phyloP scores from a whole-genome alignment of 2,113 vertebrate genomes.

The Stegastes partitus region DNA sequence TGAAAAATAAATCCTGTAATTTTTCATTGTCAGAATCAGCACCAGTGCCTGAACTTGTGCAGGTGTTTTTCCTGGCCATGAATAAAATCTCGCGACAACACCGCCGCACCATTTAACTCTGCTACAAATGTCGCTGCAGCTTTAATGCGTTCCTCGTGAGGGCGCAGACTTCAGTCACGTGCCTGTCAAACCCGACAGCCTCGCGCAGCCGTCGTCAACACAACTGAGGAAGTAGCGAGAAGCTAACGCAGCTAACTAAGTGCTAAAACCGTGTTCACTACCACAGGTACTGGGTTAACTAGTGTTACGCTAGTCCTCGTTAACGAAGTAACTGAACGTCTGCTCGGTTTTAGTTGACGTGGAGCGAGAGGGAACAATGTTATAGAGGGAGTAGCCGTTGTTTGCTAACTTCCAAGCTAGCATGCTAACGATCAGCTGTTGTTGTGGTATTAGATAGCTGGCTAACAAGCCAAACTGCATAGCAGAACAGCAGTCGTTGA shows the following conservation, averaged over 20 bases:
- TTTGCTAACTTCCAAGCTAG: slow-evolving; percentile 64
- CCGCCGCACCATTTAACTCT: too few relatives aligned
- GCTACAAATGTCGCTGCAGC: slow-evolving; percentile 20
- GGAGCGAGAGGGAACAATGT: slow-evolving; percentile 10
- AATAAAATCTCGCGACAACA: too few relatives aligned
- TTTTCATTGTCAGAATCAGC: too few relatives aligned
- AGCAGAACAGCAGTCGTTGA: background rate
- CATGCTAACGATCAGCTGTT: slow-evolving; percentile 70
- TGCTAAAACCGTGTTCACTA: background rate
- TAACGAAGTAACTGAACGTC: background rate
- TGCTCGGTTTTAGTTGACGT: background rate
- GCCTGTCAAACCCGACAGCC: slow-evolving; percentile 66
- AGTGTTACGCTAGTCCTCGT: background rate
- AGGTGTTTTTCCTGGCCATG: too few relatives aligned
- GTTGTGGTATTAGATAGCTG: slow-evolving; percentile 60
- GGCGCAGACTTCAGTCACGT: slow-evolving; percentile 74
- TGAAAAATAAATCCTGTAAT: too few relatives aligned
- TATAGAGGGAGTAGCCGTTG: slow-evolving; percentile 1
- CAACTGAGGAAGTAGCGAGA: slow-evolving; percentile 56
- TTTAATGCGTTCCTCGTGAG: slow-evolving; percentile 82
- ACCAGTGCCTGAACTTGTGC: too few relatives aligned
- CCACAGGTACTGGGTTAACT: background rate
- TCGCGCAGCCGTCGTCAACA: slow-evolving; percentile 63
- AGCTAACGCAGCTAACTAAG: slow-evolving; percentile 46
- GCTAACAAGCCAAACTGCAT: slow-evolving; percentile 12